Evolutionary conservation across 1,140 invertebrate genomes (phyloP).

Genomic region (Augochlora pura): DNA sequence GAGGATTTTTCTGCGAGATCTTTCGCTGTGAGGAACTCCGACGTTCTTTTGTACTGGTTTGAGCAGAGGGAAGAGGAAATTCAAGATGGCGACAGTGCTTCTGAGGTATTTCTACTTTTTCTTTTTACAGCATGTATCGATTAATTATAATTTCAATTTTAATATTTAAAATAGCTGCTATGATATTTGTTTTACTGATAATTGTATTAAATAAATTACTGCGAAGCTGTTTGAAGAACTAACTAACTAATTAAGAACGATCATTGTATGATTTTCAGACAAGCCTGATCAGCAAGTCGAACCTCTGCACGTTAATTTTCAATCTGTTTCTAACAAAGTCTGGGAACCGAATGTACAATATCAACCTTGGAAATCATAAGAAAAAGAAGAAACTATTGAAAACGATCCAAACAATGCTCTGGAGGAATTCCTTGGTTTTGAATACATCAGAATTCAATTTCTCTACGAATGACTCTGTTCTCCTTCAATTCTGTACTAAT

Average conservation of each 20-base stretch:
- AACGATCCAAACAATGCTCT: slow-evolving; percentile 64
- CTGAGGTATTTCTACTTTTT: not conserved
- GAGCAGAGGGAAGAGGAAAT: not conserved
- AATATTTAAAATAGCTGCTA: no score
- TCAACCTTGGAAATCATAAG: slow-evolving; percentile 23
- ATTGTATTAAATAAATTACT: no score
- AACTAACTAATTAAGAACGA: not conserved
- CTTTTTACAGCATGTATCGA: not conserved
- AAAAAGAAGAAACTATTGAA: not conserved
- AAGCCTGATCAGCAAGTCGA: slow-evolving; percentile 35
- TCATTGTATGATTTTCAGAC: not conserved
- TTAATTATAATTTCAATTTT: no score
- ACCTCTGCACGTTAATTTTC: slow-evolving; percentile 68
- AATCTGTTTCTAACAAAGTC: slow-evolving; percentile 65
- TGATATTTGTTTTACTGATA: no score
- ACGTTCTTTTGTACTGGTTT: slow-evolving; percentile 50
- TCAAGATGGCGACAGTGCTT: not conserved
- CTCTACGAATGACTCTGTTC: slow-evolving; percentile 63
- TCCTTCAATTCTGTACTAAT: slow-evolving; percentile 57
- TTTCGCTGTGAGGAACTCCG: slow-evolving; percentile 54
- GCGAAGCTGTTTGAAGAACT: no score
- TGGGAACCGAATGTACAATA: slow-evolving; percentile 8
- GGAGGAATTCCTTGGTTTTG: slow-evolving; percentile 78
- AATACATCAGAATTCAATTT: slow-evolving; percentile 68
- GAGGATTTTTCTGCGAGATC: slow-evolving; percentile 58